These are phyloP conservation scores for Drosophila hydei DNA, from an alignment of 1,140 invertebrate species.

Conservation along the genomic window DNA sequence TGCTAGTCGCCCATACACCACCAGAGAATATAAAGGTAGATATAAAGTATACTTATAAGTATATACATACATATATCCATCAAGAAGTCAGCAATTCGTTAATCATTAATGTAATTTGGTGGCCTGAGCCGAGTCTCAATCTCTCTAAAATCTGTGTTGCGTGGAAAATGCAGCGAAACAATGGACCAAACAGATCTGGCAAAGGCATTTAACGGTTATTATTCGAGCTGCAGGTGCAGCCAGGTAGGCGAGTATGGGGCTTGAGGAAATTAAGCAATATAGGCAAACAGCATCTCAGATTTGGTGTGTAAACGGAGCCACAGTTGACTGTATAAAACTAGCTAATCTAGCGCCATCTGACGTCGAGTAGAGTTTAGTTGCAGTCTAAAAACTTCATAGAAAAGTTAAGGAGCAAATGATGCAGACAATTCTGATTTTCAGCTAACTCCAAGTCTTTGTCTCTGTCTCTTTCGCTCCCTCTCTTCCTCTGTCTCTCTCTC, in stretches of 20 bases:
- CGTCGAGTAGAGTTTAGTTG: not conserved
- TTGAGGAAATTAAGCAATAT: not conserved
- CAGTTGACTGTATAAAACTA: too few relatives aligned
- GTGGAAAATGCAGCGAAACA: constrained; percentile 37
- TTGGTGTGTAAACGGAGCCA: not conserved
- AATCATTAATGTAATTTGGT: constrained; percentile 40
- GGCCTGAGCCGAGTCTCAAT: constrained; percentile 25
- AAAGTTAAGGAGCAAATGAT: not conserved
- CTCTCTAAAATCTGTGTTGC: constrained; percentile 24
- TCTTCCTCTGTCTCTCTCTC: not conserved
- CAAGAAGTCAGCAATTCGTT: constrained; percentile 21
- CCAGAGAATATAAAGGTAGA: too few relatives aligned
- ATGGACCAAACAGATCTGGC: constrained; percentile 17
- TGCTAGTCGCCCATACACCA: too few relatives aligned
- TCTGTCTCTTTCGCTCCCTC: not conserved
- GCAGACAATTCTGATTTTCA: not conserved
- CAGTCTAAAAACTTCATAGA: too few relatives aligned
- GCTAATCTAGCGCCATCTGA: not conserved
- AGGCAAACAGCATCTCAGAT: not conserved
- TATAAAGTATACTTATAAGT: not conserved
- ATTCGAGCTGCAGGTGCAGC: constrained; percentile 31
- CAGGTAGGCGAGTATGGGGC: not conserved
- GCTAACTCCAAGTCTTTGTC: not conserved
- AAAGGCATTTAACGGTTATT: constrained; percentile 47
- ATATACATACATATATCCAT: not conserved